Base-by-base conservation (phyloP, 2,888 invertebrate species). In the Dicycla oo region DNA sequence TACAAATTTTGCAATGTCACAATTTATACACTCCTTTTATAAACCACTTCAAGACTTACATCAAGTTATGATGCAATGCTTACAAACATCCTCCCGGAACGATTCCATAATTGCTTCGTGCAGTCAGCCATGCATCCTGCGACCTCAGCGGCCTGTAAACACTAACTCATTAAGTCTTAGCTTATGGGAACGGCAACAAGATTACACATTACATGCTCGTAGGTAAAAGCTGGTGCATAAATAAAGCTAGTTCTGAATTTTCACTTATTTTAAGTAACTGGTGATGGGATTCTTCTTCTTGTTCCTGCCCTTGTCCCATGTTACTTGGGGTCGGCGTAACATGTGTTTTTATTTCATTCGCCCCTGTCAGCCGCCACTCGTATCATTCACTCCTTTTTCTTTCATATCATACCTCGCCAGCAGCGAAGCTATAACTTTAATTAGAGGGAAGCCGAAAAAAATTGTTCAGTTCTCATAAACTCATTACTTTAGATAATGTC, bases 81-180 rank as follows among this genome's bases (percentile, higher is more conserved):
- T 2, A 15, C 11, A 45, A 75, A 30, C 26, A 56, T 49, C 30
- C 18, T 49, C 53, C 26, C 26, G 13, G 11, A 26, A 38, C 23
- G 23, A 53, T 47, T 53, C n/a, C 54, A 20, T 69, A 69, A 77
- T 75, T 57, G 56, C 49, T 51, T 57, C 43, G 43, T 61, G 23
- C 5, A 38, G 40, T 40, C 47, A 26, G 26, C 26, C 43, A 51
- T 45, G 69, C 76, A 20, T 40, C 61, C 15, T 53, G 67, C 20
- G 43, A 34, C n/a, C 18, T 49, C 38, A 30, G 61, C 23, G 20
- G 26, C n/a, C 26, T 15, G 38, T 11, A 57, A 23, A 43, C 56
- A 56, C 61, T 56, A 38, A 69, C 61, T 69, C 49, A 69, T 74
- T 71, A 60, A 51, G n/a, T 23, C 43, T 43, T 2, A 2, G 8